phyloP scores from a whole-genome alignment of 2,888 invertebrate genomes.

The Stenodera caucasica region DNA sequence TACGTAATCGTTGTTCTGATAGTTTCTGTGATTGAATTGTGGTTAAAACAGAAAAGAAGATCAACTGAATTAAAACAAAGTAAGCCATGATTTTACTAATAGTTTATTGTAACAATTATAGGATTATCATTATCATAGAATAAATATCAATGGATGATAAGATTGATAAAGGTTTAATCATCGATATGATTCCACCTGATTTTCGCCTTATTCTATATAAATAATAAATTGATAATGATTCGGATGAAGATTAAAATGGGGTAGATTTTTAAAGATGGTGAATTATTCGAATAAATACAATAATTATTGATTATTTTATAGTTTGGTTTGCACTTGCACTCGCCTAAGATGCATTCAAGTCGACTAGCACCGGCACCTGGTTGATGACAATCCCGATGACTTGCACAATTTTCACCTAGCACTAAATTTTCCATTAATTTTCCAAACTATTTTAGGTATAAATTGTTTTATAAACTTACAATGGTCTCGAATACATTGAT shows the following conservation, averaged over 20 bases:
- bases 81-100: background rate
- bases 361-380: constrained; percentile 29
- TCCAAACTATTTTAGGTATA: constrained; percentile 2
- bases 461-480: too few relatives aligned
- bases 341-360: constrained; percentile 37
- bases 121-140: background rate
- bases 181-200: too few relatives aligned
- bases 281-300: too few relatives aligned
- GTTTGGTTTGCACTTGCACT: constrained; percentile 38
- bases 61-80: background rate
- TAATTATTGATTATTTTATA: constrained; percentile 36
- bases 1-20: constrained; percentile 22
- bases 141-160: background rate
- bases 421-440: constrained; percentile 22
- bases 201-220: too few relatives aligned
- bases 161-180: too few relatives aligned
- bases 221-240: too few relatives aligned
- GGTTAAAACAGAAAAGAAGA: background rate
- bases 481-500: constrained; percentile 42
- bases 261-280: too few relatives aligned
- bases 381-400: constrained; percentile 36
- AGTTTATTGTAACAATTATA: background rate
- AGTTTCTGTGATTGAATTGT: background rate
- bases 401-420: constrained; percentile 40
- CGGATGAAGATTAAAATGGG: too few relatives aligned